phyloP scores from a whole-genome alignment of 2,888 invertebrate species.

The Dryadula phaetusa region DNA sequence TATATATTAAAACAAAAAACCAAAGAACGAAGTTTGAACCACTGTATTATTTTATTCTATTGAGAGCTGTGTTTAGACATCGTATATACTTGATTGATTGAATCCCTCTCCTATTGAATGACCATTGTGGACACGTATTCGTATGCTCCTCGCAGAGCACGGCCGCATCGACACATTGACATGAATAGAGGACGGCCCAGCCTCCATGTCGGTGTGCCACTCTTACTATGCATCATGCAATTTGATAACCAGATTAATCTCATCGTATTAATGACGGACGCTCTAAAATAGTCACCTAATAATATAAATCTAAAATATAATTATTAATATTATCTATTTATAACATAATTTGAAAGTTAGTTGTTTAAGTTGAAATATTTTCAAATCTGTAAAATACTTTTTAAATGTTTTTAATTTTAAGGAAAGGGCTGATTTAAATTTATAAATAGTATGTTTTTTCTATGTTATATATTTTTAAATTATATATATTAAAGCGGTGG shows the following conservation, averaged over 20 bases:
- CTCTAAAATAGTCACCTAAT: not conserved
- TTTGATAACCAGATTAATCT: constrained; percentile 64
- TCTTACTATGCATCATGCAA: constrained; percentile 53
- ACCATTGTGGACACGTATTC: constrained; percentile 71
- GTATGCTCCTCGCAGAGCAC: constrained; percentile 45
- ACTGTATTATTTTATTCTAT: constrained; percentile 20
- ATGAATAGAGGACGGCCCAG: constrained; percentile 65
- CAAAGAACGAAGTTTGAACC: not conserved
- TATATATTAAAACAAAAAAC: not conserved
- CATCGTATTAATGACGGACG: constrained; percentile 40
- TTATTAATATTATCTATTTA: too few species aligned
- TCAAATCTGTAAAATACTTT: not conserved
- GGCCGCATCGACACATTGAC: constrained; percentile 56
- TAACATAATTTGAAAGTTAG: too few species aligned
- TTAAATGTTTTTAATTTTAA: too few species aligned
- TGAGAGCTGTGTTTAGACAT: constrained; percentile 29
- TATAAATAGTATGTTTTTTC: too few species aligned
- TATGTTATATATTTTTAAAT: too few species aligned
- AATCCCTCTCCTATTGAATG: constrained; percentile 62
- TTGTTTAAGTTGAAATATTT: not conserved
- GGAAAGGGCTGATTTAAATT: too few species aligned
- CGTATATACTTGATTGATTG: constrained; percentile 64
- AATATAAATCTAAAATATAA: too few species aligned
- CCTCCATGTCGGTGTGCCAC: constrained; percentile 41
- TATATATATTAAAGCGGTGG: too few species aligned